phyloP scores from a whole-genome alignment of 2,797 vertebrate genomes.

The Delichon dasypus region DNA sequence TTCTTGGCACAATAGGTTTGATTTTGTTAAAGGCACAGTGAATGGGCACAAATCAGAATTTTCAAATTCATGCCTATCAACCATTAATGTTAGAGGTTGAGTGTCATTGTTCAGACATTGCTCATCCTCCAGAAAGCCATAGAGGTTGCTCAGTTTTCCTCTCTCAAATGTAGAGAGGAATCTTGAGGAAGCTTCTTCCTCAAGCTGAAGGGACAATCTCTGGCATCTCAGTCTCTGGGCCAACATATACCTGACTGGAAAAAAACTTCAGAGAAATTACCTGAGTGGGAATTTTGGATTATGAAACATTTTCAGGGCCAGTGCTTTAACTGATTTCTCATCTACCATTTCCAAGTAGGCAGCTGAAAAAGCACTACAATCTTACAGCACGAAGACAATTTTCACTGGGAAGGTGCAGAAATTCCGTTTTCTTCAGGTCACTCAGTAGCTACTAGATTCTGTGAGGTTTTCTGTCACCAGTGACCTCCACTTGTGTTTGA shows the following conservation, averaged over 20 bases:
- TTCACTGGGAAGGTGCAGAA: background rate
- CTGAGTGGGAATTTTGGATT: background rate
- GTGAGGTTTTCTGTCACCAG: background rate
- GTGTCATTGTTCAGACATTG: background rate
- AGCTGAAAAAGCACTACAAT: background rate
- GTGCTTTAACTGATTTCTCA: background rate
- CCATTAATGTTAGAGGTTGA: background rate
- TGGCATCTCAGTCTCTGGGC: background rate
- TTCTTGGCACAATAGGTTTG: constrained; percentile 6
- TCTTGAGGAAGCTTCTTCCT: background rate
- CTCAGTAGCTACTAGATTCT: background rate
- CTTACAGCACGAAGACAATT: background rate
- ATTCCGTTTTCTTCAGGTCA: background rate
- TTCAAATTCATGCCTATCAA: background rate
- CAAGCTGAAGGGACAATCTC: background rate
- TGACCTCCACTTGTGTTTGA: background rate
- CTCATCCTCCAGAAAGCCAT: background rate
- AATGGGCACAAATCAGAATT: background rate
- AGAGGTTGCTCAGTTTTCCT: background rate
- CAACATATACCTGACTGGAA: background rate
- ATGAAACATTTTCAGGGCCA: background rate
- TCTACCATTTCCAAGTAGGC: background rate
- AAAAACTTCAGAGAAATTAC: background rate
- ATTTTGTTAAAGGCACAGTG: constrained; percentile 32
- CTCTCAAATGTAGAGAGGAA: background rate